These are phyloP conservation scores for Anhinga rufa DNA, from an alignment of 2,113 vertebrate species.

Conservation along the genomic window DNA sequence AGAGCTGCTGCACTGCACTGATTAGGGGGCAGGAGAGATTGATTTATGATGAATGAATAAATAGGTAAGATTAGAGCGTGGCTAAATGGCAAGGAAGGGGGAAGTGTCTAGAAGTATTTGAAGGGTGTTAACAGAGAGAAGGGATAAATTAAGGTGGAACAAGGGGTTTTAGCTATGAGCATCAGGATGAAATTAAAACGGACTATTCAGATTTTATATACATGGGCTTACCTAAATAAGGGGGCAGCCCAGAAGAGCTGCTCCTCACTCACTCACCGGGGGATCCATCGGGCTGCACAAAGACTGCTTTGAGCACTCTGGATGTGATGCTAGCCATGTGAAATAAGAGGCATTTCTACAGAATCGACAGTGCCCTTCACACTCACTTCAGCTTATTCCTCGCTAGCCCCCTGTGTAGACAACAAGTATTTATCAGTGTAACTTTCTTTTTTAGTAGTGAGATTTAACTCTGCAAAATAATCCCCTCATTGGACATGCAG, in stretches of 20 bases:
- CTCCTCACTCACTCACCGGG: neutral
- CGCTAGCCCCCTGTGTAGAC: neutral
- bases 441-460: conserved; percentile 5
- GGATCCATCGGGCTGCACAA: neutral
- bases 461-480: conserved; percentile 7
- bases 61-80: conserved; percentile 2
- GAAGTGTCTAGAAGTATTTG: neutral
- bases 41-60: conserved; percentile 23
- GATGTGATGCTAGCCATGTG: neutral
- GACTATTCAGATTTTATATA: neutral
- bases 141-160: neutral
- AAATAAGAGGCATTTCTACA: conserved; percentile 12
- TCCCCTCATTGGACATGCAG: conserved; percentile 2
- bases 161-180: neutral
- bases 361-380: conserved; percentile 12
- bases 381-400: conserved; percentile 16
- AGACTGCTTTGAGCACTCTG: neutral
- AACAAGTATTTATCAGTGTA: conserved; percentile 12
- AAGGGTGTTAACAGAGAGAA: neutral
- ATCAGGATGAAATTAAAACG: neutral
- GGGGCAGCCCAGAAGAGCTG: neutral
- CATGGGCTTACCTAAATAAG: neutral
- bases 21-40: conserved; percentile 17
- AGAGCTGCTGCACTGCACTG: neutral
- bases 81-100: neutral